These are phyloP conservation scores for Cheumatopsyche charites DNA, from an alignment of 1,140 invertebrate species.

Conservation along the genomic window DNA sequence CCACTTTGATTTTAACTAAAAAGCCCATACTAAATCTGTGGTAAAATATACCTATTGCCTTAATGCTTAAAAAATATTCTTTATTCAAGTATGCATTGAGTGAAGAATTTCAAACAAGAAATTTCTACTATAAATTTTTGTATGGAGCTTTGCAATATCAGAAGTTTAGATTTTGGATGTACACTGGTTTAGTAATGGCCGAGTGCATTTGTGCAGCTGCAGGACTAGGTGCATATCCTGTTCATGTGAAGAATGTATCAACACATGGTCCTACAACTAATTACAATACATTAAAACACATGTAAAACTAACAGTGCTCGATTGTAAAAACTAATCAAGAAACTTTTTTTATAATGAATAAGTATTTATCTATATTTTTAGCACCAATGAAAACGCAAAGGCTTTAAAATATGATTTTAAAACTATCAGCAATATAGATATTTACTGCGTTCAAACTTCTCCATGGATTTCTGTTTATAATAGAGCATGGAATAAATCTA, in stretches of 20 bases:
- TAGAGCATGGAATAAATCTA: conserved; percentile 29
- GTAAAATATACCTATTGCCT: too few species aligned
- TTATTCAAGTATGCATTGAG: conserved; percentile 28
- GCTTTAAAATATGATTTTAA: conserved; percentile 35
- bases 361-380: conserved; percentile 30
- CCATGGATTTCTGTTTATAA: conserved; percentile 7
- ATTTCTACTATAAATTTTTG: conserved; percentile 29
- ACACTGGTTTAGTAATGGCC: conserved; percentile 24
- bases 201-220: conserved; percentile 39
- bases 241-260: conserved; percentile 15
- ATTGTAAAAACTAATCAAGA: neutral
- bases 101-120: conserved; percentile 4
- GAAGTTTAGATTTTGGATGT: conserved; percentile 36
- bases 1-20: too few species aligned
- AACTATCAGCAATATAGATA: conserved; percentile 33
- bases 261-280: conserved; percentile 37
- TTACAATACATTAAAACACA: neutral
- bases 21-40: too few species aligned
- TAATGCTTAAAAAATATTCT: conserved; percentile 3
- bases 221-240: conserved; percentile 40
- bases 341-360: neutral
- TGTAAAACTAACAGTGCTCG: neutral
- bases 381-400: conserved; percentile 34
- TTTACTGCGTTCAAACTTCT: neutral
- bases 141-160: conserved; percentile 34